These are phyloP conservation scores for Thermophis baileyi DNA, from an alignment of 2,113 vertebrate species.

Conservation along the genomic window DNA sequence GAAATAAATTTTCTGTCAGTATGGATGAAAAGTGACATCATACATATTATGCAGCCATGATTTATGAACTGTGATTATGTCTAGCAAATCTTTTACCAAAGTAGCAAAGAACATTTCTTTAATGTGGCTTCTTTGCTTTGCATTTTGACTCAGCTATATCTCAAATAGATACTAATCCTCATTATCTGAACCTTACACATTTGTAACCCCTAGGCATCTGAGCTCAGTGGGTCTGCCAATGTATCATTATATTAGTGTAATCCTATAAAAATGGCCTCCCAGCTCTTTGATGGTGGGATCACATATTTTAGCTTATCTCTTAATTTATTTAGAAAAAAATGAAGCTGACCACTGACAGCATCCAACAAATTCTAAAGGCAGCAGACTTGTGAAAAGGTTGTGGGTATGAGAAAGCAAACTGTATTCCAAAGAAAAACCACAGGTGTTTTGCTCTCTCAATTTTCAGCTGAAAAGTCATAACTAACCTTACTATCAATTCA, in stretches of 20 bases:
- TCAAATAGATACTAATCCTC: constrained; percentile 19
- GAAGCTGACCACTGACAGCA: neutral
- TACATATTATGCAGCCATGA: neutral
- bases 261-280: neutral
- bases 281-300: neutral
- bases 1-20: neutral
- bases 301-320: constrained; percentile 12
- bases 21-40: neutral
- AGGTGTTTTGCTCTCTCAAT: constrained; percentile 40
- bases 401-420: constrained; percentile 1
- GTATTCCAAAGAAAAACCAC: rapidly evolving
- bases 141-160: constrained; percentile 6
- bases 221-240: neutral
- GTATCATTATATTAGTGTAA: constrained; percentile 2
- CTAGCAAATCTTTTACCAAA: constrained; percentile 1
- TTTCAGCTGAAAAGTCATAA: constrained; percentile 53
- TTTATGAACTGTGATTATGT: neutral
- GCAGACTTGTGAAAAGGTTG: constrained; percentile 7
- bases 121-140: neutral
- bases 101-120: neutral
- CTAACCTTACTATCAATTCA: constrained; percentile 55
- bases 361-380: neutral
- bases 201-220: constrained; percentile 10
- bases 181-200: constrained; percentile 27
- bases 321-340: neutral